Evolutionary conservation across 2,888 invertebrate species (phyloP), one percentile per base, ranked within the genome.

Genomic region (Oegoconia quadripuncta): DNA sequence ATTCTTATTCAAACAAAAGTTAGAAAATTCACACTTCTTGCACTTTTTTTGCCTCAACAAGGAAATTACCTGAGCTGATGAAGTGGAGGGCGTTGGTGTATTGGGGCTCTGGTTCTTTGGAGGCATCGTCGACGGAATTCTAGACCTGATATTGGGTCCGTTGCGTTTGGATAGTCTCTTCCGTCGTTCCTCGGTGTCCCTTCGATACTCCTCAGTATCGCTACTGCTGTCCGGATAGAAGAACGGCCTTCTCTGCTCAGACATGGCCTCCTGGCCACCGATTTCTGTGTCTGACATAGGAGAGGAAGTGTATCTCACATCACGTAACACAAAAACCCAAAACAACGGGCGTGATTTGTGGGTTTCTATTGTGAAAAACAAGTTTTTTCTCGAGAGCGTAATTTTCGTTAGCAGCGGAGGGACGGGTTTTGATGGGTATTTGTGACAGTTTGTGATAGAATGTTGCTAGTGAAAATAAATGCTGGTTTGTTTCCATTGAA

Each of bases 131-230:
- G 68, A 44, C 37, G 74, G 68, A 16, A 64, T 55, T 20, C 80
- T 60, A 27, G 61, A 51, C 34, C 84, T 64, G 23, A 78, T 58
- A 46, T 53, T 65, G 7, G 73, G 73, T 11, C 76, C 72, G 64
- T 76, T 82, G 27, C 86, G 77, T 55, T 86, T 87, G 1, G 82
- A 83, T 36, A 87, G 50, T 40, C 83, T 69, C 51, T 82, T 86
- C 33, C 95, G 90, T 65, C 93, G 92, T 69, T 95, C 95, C 42
- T 92, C 91, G 56, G 54, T 63, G 50, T 84, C 84, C 62, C 92
- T 91, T 58, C 91, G 89, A 61, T 93, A 94, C 69, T 95, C 95
- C 75, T 95, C 95, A 14, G 94, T 95, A 70, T 95, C 95, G 64
- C 95, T 95, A 71, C 95, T 95, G 65, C 93, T 94, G 62, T 93